These are phyloP conservation scores for Parotocinclus haroldoi DNA, from an alignment of 2,797 vertebrate genomes.

Conservation along the genomic window DNA sequence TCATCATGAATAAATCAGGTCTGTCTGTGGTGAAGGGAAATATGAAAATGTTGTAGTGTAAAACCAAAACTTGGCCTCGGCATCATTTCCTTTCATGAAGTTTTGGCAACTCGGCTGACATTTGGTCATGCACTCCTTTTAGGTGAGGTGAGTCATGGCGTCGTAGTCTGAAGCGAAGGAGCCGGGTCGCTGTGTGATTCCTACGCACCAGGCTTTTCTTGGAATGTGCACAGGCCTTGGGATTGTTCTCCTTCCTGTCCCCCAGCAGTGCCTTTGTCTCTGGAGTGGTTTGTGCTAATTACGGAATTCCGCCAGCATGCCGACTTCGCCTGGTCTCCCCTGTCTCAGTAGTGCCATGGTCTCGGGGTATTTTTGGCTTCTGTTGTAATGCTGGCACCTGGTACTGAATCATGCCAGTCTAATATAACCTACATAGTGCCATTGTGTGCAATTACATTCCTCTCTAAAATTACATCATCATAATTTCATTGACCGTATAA, in stretches of 20 bases:
- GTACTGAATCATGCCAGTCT: conserved; percentile 18
- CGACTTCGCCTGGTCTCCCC: conserved; percentile 44
- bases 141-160: conserved; percentile 41
- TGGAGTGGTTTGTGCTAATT: conserved; percentile 65
- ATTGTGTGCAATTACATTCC: conserved; percentile 6
- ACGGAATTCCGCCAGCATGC: conserved; percentile 70
- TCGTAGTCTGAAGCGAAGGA: conserved; percentile 35
- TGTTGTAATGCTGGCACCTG: conserved; percentile 55
- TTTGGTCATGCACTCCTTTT: conserved; percentile 46
- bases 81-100: neutral
- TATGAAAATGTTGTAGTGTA: neutral
- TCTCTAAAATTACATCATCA: conserved; percentile 1
- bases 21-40: too few relatives aligned
- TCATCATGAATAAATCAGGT: too few relatives aligned
- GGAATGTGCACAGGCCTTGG: conserved; percentile 67
- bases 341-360: conserved; percentile 58
- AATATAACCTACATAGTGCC: neutral
- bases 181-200: conserved; percentile 55
- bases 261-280: conserved; percentile 73
- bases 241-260: conserved; percentile 78
- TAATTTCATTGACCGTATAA: neutral
- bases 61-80: neutral
- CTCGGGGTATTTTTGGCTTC: conserved; percentile 65
- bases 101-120: conserved; percentile 25
- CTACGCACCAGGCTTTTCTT: conserved; percentile 66